Base-by-base conservation (phyloP, 2,113 vertebrate species). In the Lepisosteus oculatus region DNA sequence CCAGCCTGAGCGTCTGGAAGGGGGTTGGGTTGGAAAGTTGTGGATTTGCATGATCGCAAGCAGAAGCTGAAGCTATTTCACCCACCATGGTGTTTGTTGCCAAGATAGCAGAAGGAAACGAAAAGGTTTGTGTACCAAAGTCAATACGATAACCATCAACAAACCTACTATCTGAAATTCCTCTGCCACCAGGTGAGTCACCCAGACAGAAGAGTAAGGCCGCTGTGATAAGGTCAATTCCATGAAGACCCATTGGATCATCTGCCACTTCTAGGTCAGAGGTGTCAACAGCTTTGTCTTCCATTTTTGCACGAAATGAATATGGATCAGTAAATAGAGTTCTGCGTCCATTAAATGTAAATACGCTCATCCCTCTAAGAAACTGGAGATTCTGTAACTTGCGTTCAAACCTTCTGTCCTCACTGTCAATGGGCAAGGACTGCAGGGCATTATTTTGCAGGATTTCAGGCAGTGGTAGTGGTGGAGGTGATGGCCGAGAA, bases 61-160 rank as follows among this genome's bases (percentile, higher is more conserved):
- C 97, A 57, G 97, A 98, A 3, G 97, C 96, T 13, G 96, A 98
- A 12, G 97, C 97, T 75, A 99, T 96, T 80, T 99, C 97, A 1
- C 97, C 97, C 29, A 99, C 97, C 91, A 97, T 94, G 9, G 96
- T 99, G 89, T 94, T 95, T 73, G 96, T 98, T 45, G 96, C 95
- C 85, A 99, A 74, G 78, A 99, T 95, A 68, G 96, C 95, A 70
- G 96, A 95, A 0, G 96, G 96, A 73, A 98, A 96, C 62, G 95
- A 97, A 87, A 99, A 99, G 0, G 97, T 99, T 79, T 99, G 96
- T 15, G 96, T 99, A 76, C 97, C 96, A 82, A 96, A 95, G 85
- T 98, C 93, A 67, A 97, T 81, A 0, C 54, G 94, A 81, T 90
- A 93, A 45, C 93, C 90, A 51, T 98, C 95, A 0, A 94, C 89